phyloP scores from a whole-genome alignment of 2,888 invertebrate species.

The Tuta absoluta region DNA sequence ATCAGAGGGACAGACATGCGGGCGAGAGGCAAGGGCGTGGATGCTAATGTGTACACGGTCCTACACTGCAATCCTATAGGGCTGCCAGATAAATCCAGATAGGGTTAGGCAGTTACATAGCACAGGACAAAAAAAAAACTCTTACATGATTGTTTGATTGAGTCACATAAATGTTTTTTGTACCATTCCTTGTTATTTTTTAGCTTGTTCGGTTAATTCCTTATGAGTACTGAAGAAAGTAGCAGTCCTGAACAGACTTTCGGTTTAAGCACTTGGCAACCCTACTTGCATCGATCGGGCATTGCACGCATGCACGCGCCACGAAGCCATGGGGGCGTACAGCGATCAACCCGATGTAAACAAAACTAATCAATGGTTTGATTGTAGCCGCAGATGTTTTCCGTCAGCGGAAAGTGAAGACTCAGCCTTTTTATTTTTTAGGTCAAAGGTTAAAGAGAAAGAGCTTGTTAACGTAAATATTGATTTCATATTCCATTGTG shows the following conservation, averaged over 20 bases:
- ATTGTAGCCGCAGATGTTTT: constrained; percentile 18
- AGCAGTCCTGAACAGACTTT: too few species aligned
- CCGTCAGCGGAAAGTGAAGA: background rate
- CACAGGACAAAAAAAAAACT: too few species aligned
- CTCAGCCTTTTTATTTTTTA: background rate
- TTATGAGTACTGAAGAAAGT: too few species aligned
- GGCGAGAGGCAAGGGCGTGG: constrained; percentile 46
- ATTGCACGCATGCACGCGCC: constrained; percentile 14
- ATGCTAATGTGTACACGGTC: constrained; percentile 13
- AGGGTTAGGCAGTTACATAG: too few species aligned
- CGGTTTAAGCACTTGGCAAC: too few species aligned
- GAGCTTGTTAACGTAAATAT: constrained; percentile 2
- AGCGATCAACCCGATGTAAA: constrained; percentile 5
- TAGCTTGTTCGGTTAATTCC: too few species aligned
- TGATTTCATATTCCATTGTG: background rate
- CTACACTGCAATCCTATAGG: background rate
- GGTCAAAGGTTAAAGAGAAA: constrained; percentile 18
- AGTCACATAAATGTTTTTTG: too few species aligned
- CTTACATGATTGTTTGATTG: too few species aligned
- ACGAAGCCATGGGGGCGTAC: constrained; percentile 20
- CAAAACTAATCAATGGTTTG: constrained; percentile 17
- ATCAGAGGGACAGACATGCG: constrained; percentile 61
- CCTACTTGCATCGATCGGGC: constrained; percentile 12
- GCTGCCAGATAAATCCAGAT: too few species aligned
- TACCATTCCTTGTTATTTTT: too few species aligned